Percentiles rank a stretch among this genome's conserved stretches.
phyloP scores from a whole-genome alignment of 2,888 invertebrate genomes.

The Epiblema foenella region DNA sequence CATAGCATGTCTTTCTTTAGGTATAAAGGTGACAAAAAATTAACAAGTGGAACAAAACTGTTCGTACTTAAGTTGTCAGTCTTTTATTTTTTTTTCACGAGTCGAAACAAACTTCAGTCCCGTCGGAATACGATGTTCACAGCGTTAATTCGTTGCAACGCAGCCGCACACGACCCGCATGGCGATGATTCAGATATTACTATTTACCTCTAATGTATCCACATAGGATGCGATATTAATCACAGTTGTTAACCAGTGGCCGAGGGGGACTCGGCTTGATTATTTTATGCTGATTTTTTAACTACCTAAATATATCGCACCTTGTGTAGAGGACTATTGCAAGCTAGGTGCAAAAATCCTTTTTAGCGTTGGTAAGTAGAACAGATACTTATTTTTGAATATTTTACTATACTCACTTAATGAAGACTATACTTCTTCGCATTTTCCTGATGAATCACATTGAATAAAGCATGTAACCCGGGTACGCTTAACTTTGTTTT shows the following conservation, averaged over 20 bases:
- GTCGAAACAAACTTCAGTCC: too few species aligned
- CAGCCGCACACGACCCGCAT: slow-evolving; percentile 70
- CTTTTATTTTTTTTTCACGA: too few species aligned
- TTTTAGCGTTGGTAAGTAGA: background rate
- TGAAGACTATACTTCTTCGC: too few species aligned
- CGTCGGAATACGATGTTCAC: background rate
- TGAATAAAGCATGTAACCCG: too few species aligned
- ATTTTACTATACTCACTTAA: too few species aligned
- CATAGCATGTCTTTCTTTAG: too few species aligned
- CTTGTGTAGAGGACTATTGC: background rate
- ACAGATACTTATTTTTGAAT: too few species aligned
- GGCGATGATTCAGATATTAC: slow-evolving; percentile 56
- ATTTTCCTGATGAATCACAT: too few species aligned
- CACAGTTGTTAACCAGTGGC: slow-evolving; percentile 54
- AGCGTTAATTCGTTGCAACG: slow-evolving; percentile 53
- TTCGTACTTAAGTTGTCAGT: background rate
- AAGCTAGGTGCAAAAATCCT: background rate
- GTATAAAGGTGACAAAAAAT: too few species aligned
- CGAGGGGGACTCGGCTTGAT: slow-evolving; percentile 24
- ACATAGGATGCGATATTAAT: slow-evolving; percentile 63
- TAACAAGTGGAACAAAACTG: too few species aligned
- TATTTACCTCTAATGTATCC: slow-evolving; percentile 50
- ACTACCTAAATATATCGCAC: background rate
- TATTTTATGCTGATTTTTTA: background rate
- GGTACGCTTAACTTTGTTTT: too few species aligned